Evolutionary conservation across 2,797 vertebrate genomes (phyloP).

Genomic region (Myotis vivesi): DNA sequence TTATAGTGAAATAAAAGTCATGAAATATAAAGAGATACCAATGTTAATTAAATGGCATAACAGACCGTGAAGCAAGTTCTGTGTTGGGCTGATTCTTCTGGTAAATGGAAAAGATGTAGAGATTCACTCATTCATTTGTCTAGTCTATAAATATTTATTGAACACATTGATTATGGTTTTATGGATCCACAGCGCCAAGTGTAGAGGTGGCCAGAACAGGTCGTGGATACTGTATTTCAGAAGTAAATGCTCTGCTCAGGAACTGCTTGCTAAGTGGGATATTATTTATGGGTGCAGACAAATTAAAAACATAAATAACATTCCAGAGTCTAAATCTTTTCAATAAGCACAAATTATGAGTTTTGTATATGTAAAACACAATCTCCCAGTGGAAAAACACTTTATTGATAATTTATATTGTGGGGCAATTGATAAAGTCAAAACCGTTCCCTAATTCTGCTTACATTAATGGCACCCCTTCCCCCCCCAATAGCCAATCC

Average conservation of each 20-base stretch:
- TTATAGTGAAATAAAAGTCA: conserved; percentile 59
- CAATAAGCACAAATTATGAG: conserved; percentile 83
- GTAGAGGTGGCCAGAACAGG: conserved; percentile 39
- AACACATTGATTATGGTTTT: conserved; percentile 60
- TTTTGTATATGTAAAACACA: conserved; percentile 83
- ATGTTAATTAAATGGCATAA: conserved; percentile 57
- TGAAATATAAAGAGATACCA: conserved; percentile 26
- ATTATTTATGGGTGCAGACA: conserved; percentile 82
- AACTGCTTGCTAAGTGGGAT: conserved; percentile 53
- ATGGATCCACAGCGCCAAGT: conserved; percentile 34
- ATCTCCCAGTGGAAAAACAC: conserved; percentile 71
- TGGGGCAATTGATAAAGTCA: conserved; percentile 74
- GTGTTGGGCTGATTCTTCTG: conserved; percentile 46
- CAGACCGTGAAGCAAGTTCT: conserved; percentile 33
- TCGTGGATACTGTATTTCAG: conserved; percentile 48
- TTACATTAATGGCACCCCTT: background rate
- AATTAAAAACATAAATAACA: conserved; percentile 86
- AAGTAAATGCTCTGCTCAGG: conserved; percentile 25
- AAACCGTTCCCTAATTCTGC: conserved; percentile 60
- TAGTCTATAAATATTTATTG: conserved; percentile 69
- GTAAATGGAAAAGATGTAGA: conserved; percentile 56
- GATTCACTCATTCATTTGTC: conserved; percentile 29
- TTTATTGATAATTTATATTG: conserved; percentile 78
- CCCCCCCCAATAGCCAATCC: background rate
- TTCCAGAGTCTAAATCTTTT: conserved; percentile 79